Evolutionary conservation across 2,888 invertebrate genomes (phyloP).

Genomic region (Heteromyza rotundicornis): DNA sequence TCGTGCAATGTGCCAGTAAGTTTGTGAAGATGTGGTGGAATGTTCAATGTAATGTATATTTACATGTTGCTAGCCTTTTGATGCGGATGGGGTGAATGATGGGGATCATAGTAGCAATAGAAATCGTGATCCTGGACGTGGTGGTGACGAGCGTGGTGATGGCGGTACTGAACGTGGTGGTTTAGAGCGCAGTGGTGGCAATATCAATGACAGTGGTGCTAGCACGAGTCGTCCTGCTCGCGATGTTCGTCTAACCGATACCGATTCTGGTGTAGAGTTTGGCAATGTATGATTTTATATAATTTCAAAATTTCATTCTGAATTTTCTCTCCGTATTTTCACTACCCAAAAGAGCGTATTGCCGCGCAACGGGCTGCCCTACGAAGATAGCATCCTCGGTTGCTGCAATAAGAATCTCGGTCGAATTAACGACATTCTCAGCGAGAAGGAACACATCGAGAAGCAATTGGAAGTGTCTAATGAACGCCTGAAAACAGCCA

Average conservation of each 20-base stretch:
- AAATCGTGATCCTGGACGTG: neutral
- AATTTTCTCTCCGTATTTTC: too few relatives aligned
- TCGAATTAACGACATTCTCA: conserved; percentile 41
- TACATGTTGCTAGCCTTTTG: too few relatives aligned
- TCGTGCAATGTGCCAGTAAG: conserved; percentile 46
- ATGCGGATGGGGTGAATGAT: neutral
- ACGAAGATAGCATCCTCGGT: conserved; percentile 46
- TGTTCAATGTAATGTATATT: too few relatives aligned
- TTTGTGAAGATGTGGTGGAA: neutral
- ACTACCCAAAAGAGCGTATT: neutral
- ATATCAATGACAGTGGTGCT: neutral
- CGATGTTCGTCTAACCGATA: neutral
- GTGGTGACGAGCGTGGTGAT: conserved; percentile 2
- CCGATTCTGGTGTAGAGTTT: neutral
- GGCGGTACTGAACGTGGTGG: neutral
- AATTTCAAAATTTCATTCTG: conserved; percentile 4
- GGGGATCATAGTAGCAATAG: neutral
- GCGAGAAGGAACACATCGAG: conserved; percentile 41
- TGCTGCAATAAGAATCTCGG: conserved; percentile 43
- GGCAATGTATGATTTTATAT: conserved; percentile 8
- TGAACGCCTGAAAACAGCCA: conserved; percentile 36
- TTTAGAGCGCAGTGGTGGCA: neutral
- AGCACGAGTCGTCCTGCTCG: neutral
- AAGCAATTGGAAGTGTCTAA: conserved; percentile 37
- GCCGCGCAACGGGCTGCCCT: too few relatives aligned